A percentile compares a stretch with the other conserved stretches of the same genome.
Evolutionary conservation across 2,888 invertebrate genomes (phyloP).

Genomic region (Tubulanus polymorphus): DNA sequence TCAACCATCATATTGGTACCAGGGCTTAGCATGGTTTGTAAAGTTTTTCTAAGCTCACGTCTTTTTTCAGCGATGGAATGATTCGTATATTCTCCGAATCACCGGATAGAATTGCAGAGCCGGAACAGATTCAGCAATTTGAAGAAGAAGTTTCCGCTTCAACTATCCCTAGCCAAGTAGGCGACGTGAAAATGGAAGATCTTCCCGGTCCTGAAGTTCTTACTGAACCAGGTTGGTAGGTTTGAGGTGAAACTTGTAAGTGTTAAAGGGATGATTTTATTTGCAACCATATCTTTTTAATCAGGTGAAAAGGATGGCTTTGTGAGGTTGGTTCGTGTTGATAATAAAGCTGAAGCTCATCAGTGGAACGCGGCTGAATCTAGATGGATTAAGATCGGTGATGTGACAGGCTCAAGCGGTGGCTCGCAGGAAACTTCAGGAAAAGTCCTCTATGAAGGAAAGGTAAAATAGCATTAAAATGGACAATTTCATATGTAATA

Average conservation of each 20-base stretch:
- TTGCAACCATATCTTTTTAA: slow-evolving; percentile 10
- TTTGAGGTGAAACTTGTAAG: not conserved
- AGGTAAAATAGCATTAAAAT: slow-evolving; percentile 56
- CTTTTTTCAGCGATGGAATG: slow-evolving; percentile 71
- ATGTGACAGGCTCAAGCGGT: slow-evolving; percentile 70
- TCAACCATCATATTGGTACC: too few species aligned
- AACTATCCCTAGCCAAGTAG: slow-evolving; percentile 62
- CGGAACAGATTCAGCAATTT: slow-evolving; percentile 62
- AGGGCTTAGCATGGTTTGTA: not conserved
- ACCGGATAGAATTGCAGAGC: slow-evolving; percentile 61
- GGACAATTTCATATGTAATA: not conserved
- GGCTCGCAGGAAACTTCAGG: slow-evolving; percentile 61
- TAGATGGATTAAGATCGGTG: slow-evolving; percentile 82
- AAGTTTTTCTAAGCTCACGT: not conserved
- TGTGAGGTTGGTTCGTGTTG: slow-evolving; percentile 74
- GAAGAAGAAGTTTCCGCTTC: slow-evolving; percentile 68
- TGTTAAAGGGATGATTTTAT: too few species aligned
- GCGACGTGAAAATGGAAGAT: slow-evolving; percentile 81
- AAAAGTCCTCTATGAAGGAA: slow-evolving; percentile 78
- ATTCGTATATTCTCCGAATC: slow-evolving; percentile 80
- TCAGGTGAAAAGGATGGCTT: slow-evolving; percentile 67
- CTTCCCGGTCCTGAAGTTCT: slow-evolving; percentile 78
- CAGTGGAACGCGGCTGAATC: slow-evolving; percentile 55
- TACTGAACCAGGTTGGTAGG: slow-evolving; percentile 64
- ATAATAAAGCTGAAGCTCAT: slow-evolving; percentile 70